Conservation (phyloP, 1,140 invertebrate genomes). For the Drosophila nigromelanica region DNA sequence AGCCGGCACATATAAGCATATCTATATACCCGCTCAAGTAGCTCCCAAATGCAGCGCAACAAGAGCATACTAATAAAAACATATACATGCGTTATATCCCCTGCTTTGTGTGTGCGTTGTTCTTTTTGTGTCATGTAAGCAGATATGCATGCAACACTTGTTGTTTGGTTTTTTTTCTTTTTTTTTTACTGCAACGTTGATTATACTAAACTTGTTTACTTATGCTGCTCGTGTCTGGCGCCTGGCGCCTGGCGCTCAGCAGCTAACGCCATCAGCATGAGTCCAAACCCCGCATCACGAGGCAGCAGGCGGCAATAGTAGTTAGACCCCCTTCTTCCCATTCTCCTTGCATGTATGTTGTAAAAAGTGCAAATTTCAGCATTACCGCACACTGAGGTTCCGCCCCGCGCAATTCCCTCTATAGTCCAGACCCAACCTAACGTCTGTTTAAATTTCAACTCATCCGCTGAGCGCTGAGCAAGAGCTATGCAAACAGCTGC, state of each 20-base stretch:
- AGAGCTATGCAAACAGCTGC: slow-evolving; percentile 65
- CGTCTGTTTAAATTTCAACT: slow-evolving; percentile 73
- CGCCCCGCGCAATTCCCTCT: too few species aligned
- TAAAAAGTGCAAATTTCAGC: slow-evolving; percentile 74
- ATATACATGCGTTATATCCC: slow-evolving; percentile 58
- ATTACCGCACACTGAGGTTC: slow-evolving; percentile 54
- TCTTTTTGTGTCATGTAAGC: slow-evolving; percentile 66
- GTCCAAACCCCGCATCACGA: too few species aligned
- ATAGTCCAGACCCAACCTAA: slow-evolving; percentile 11
- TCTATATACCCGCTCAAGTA: slow-evolving; percentile 8
- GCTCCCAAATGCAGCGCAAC: slow-evolving; percentile 65
- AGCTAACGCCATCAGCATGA: too few species aligned
- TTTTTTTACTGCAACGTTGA: slow-evolving; percentile 54
- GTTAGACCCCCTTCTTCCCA: too few species aligned
- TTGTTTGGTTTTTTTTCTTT: slow-evolving; percentile 13
- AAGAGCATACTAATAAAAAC: slow-evolving; percentile 78
- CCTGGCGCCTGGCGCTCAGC: neutral
- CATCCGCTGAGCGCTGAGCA: slow-evolving; percentile 63
- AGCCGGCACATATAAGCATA: slow-evolving; percentile 38
- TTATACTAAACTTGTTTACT: slow-evolving; percentile 81
- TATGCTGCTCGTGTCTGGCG: slow-evolving; percentile 55
- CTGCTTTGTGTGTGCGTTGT: slow-evolving; percentile 1
- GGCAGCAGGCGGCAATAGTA: too few species aligned
- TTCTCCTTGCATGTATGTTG: slow-evolving; percentile 10
- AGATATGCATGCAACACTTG: slow-evolving; percentile 70